These are phyloP conservation scores for Drosophila kikkawai DNA, from an alignment of 1,140 invertebrate species.

Conservation along the genomic window DNA sequence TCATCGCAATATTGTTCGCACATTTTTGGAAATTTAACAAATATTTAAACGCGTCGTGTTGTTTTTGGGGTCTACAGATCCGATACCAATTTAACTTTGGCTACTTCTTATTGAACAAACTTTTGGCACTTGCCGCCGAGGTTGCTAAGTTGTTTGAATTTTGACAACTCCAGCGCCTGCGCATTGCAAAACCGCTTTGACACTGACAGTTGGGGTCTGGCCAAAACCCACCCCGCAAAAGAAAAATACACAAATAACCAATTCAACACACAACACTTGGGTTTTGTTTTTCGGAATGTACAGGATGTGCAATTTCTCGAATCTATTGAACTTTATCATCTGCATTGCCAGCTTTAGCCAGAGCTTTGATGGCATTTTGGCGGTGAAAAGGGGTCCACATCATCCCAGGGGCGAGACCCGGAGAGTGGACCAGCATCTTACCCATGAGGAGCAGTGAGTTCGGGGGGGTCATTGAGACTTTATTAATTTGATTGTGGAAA, in stretches of 20 bases:
- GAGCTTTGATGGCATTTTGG: conserved; percentile 60
- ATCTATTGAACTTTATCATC: conserved; percentile 78
- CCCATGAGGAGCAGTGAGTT: conserved; percentile 89
- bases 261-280: conserved; percentile 15
- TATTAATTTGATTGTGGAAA: not conserved
- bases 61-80: not conserved
- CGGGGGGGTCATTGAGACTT: not conserved
- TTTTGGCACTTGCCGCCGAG: conserved; percentile 17
- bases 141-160: conserved; percentile 56
- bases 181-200: conserved; percentile 18
- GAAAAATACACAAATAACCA: conserved; percentile 30
- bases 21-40: conserved; percentile 64
- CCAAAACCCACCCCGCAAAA: conserved; percentile 33
- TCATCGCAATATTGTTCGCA: conserved; percentile 71
- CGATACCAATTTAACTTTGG: conserved; percentile 7
- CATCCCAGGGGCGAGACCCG: conserved; percentile 88
- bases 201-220: conserved; percentile 51
- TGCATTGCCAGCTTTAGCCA: conserved; percentile 78
- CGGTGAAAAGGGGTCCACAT: conserved; percentile 87
- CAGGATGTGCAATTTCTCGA: conserved; percentile 78
- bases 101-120: conserved; percentile 39
- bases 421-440: conserved; percentile 88
- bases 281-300: conserved; percentile 17
- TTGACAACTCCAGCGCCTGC: conserved; percentile 46
- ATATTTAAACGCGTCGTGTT: conserved; percentile 19